Percentiles rank a stretch among this genome's conserved stretches.
Evolutionary conservation across 2,113 vertebrate genomes (phyloP).

Genomic region (Nicator chloris): DNA sequence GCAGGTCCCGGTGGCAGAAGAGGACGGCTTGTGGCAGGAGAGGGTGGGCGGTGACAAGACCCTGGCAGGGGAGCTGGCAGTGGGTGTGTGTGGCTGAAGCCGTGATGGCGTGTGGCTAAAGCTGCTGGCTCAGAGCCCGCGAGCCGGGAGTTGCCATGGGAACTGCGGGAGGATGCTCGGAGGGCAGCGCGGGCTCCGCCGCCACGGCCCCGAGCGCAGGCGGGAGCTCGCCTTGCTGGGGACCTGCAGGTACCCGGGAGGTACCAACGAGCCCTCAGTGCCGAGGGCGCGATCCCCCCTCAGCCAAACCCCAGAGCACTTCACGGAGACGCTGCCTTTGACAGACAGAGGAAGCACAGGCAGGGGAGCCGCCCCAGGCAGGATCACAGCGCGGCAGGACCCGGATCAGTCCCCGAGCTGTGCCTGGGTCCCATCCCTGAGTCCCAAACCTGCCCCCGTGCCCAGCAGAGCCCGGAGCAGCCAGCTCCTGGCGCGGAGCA

Average conservation of each 20-base stretch:
- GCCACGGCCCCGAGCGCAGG: fast-evolving
- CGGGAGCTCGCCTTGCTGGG: not conserved
- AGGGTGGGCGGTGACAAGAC: fast-evolving
- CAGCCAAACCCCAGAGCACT: not conserved
- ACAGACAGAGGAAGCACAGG: not conserved
- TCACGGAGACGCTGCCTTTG: not conserved
- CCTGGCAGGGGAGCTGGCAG: not conserved
- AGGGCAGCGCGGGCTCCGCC: not conserved
- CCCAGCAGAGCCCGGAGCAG: not conserved
- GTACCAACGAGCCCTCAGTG: not conserved
- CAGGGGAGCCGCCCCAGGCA: not conserved
- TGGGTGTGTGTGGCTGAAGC: not conserved
- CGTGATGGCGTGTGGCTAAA: not conserved
- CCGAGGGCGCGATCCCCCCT: not conserved
- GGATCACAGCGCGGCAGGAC: fast-evolving
- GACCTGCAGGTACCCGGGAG: not conserved
- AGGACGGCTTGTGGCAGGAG: fast-evolving
- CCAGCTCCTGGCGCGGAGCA: not conserved
- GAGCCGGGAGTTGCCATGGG: constrained; percentile 23
- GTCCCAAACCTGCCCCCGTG: fast-evolving
- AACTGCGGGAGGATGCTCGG: constrained; percentile 1
- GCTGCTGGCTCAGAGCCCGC: fast-evolving
- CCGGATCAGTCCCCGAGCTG: fast-evolving
- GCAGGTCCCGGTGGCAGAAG: not conserved
- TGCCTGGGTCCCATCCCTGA: fast-evolving